Evolutionary conservation across 2,113 vertebrate species (phyloP).

Genomic region (Thunnus thynnus): DNA sequence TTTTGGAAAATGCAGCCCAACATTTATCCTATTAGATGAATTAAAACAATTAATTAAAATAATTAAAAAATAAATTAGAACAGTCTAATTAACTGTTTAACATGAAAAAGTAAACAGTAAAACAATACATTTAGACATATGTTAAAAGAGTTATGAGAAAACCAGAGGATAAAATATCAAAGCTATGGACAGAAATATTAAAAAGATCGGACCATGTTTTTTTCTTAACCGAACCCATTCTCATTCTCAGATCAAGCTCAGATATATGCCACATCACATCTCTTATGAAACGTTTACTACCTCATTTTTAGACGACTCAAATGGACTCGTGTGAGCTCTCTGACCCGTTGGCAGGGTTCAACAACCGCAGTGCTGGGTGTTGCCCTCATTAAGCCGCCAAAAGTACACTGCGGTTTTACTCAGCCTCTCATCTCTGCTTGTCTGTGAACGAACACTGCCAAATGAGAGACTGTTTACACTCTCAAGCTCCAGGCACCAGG

Average conservation of each 20-base stretch:
- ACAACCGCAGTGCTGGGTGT: conserved; percentile 67
- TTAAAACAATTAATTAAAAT: neutral
- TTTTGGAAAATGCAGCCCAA: neutral
- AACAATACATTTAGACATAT: too few relatives aligned
- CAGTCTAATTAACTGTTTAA: too few relatives aligned
- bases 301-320: conserved; percentile 1
- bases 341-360: conserved; percentile 35
- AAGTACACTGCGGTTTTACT: conserved; percentile 67
- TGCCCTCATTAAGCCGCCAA: conserved; percentile 66
- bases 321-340: conserved; percentile 39
- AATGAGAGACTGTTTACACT: conserved; percentile 70
- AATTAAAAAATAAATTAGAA: neutral
- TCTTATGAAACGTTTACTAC: conserved; percentile 27
- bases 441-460: conserved; percentile 48
- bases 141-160: neutral
- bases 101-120: neutral
- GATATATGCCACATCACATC: neutral
- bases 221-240: neutral
- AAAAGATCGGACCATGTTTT: neutral
- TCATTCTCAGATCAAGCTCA: conserved; percentile 5
- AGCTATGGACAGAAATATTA: neutral
- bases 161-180: neutral
- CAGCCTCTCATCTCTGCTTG: conserved; percentile 70
- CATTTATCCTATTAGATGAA: neutral
- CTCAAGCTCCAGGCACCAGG: conserved; percentile 42